phyloP scores from a whole-genome alignment of 2,888 invertebrate genomes.

The Gastrophysa polygoni region DNA sequence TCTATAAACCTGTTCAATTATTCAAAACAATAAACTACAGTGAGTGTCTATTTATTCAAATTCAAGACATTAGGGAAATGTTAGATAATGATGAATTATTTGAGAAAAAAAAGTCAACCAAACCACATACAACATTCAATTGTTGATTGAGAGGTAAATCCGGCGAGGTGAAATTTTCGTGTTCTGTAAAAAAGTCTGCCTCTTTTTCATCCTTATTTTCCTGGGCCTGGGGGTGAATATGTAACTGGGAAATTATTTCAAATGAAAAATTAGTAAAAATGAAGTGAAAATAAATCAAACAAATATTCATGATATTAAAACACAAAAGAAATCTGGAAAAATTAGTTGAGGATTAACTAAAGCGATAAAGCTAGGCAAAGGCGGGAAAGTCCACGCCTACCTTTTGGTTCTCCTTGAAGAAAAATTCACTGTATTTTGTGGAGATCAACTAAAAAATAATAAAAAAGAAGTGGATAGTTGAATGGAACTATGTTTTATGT shows the following conservation, averaged over 20 bases:
- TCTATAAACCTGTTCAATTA: too few relatives aligned
- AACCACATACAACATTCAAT: slow-evolving; percentile 38
- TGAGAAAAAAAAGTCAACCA: slow-evolving; percentile 21
- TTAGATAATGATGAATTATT: too few relatives aligned
- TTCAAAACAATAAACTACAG: too few relatives aligned
- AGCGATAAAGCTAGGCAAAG: slow-evolving; percentile 32
- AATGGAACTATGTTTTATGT: neutral
- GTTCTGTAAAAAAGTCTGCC: slow-evolving; percentile 91
- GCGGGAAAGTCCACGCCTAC: slow-evolving; percentile 43
- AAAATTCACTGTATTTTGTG: slow-evolving; percentile 41
- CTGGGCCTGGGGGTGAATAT: slow-evolving; percentile 68
- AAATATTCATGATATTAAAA: neutral
- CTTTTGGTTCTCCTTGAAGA: slow-evolving; percentile 43
- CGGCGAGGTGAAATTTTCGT: slow-evolving; percentile 58
- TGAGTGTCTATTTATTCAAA: too few relatives aligned
- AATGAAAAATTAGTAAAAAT: neutral
- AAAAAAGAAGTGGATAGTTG: neutral
- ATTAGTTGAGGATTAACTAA: slow-evolving; percentile 8
- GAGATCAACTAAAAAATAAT: slow-evolving; percentile 42
- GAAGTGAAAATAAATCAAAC: neutral
- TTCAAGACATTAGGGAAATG: too few relatives aligned
- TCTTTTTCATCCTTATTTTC: slow-evolving; percentile 67
- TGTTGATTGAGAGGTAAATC: slow-evolving; percentile 34
- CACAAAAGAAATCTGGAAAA: neutral
- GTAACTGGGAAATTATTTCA: slow-evolving; percentile 63